phyloP scores from a whole-genome alignment of 2,797 vertebrate genomes.

The Avahi laniger region DNA sequence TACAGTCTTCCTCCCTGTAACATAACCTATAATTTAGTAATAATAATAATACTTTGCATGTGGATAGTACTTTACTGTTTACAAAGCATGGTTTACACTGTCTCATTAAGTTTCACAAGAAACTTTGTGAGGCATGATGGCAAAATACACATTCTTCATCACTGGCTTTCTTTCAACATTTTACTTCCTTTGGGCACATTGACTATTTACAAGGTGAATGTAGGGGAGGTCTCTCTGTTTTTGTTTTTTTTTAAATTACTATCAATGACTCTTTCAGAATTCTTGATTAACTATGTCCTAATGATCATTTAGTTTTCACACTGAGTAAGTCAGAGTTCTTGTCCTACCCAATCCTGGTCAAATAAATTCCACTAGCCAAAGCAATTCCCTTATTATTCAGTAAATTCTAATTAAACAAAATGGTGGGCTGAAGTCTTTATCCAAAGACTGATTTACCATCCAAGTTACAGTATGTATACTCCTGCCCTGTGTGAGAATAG shows the following conservation, averaged over 20 bases:
- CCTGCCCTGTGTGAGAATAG: neutral
- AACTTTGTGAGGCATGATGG: neutral
- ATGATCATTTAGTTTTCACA: constrained; percentile 10
- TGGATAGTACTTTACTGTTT: constrained; percentile 37
- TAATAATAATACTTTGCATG: constrained; percentile 62
- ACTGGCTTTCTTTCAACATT: neutral
- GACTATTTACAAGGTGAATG: neutral
- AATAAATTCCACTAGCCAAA: constrained; percentile 29
- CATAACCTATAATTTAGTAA: constrained; percentile 62
- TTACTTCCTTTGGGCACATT: neutral
- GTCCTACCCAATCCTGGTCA: neutral
- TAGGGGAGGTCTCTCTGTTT: neutral
- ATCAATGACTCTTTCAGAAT: neutral
- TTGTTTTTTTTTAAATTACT: neutral
- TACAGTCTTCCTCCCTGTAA: constrained; percentile 43
- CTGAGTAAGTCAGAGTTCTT: constrained; percentile 29
- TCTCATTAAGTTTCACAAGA: constrained; percentile 32
- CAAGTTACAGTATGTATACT: neutral
- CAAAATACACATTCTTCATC: neutral
- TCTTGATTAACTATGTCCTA: constrained; percentile 2
- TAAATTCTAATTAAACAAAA: neutral
- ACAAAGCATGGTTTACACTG: constrained; percentile 38
- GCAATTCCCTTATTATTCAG: neutral
- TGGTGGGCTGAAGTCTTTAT: neutral
- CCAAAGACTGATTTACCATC: neutral